These are phyloP conservation scores for Halcyon leucocephala DNA, from an alignment of 2,797 vertebrate species.

Conservation along the genomic window DNA sequence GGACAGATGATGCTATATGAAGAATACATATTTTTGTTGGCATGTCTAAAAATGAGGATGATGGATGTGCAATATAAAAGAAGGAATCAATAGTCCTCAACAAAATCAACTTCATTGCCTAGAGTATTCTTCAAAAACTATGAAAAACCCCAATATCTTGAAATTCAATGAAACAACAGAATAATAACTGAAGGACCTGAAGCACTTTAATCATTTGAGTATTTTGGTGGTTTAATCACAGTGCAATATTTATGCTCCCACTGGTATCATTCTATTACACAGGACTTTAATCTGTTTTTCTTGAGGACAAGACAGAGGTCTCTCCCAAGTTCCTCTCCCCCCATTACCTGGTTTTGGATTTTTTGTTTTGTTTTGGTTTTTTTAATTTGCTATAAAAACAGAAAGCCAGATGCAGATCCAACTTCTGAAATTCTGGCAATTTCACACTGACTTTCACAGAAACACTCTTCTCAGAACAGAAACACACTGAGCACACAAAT, in stretches of 20 bases:
- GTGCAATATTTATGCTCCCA: slow-evolving; percentile 15
- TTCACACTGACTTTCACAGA: background rate
- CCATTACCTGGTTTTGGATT: background rate
- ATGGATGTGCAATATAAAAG: slow-evolving; percentile 3
- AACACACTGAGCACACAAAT: background rate
- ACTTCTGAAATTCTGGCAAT: background rate
- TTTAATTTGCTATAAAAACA: background rate
- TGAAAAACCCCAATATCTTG: slow-evolving; percentile 1
- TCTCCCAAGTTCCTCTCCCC: background rate
- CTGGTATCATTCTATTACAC: background rate
- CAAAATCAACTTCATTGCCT: slow-evolving; percentile 43
- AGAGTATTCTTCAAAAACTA: slow-evolving; percentile 1
- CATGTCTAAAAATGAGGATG: background rate
- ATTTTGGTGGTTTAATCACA: slow-evolving; percentile 43
- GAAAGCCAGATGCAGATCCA: background rate
- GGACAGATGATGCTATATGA: background rate
- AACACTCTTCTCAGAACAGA: background rate
- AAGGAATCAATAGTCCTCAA: slow-evolving; percentile 33
- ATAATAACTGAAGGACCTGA: slow-evolving; percentile 20
- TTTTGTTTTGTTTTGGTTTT: no score
- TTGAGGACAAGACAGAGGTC: background rate
- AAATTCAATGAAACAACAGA: slow-evolving; percentile 31
- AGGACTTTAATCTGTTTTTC: background rate
- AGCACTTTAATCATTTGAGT: slow-evolving; percentile 42
- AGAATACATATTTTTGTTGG: background rate